Conservation (phyloP, 2,113 vertebrate species). For the Eclectus roratus region DNA sequence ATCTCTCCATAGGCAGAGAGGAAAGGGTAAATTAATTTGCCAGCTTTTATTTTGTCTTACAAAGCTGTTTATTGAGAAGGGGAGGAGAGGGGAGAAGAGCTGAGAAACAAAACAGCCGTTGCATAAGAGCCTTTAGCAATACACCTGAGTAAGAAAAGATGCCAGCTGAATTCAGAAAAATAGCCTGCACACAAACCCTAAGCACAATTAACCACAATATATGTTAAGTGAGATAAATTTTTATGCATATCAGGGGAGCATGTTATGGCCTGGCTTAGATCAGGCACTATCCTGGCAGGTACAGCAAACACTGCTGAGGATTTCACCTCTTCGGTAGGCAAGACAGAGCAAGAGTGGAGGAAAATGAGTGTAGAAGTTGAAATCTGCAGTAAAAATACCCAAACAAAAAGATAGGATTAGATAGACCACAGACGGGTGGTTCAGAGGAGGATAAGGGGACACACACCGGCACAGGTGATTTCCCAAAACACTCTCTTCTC, state of each 20-base stretch:
- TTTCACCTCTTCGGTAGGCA: not conserved
- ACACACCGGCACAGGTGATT: not conserved
- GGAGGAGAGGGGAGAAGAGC: not conserved
- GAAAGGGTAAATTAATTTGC: not conserved
- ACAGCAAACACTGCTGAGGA: not conserved
- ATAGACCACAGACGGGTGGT: not conserved
- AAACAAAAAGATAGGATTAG: not conserved
- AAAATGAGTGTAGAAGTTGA: not conserved
- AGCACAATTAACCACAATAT: not conserved
- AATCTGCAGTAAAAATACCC: not conserved
- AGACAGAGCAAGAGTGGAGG: not conserved
- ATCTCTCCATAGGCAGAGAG: not conserved
- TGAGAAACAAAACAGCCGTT: not conserved
- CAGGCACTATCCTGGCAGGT: not conserved
- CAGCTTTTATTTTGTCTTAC: constrained; percentile 14
- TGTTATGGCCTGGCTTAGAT: not conserved
- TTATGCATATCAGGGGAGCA: not conserved
- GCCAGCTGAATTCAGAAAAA: not conserved
- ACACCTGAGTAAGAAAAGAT: not conserved
- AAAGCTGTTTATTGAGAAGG: not conserved
- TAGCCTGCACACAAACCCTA: not conserved
- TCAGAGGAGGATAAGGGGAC: not conserved
- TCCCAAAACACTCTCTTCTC: rapidly evolving
- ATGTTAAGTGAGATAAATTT: not conserved
- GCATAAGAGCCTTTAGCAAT: not conserved